Evolutionary conservation across 92 coral and sea anemone species (phyloP), one percentile per base, ranked within the genome.

Genomic region (Phymanthus crucifer): DNA sequence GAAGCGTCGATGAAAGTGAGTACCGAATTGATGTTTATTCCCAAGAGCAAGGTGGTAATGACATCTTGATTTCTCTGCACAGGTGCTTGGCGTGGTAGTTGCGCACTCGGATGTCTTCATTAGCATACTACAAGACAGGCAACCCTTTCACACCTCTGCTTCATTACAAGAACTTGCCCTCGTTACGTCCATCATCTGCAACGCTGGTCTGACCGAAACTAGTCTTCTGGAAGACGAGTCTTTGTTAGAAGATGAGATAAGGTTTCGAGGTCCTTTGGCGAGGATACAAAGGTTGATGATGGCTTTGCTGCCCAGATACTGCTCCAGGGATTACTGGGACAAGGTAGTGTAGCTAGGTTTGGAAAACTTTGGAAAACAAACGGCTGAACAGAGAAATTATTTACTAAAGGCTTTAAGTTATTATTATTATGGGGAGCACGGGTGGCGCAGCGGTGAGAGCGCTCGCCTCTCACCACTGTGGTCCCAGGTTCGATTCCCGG

Each of bases 111-210:
- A 95, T 81, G 91, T 95, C 27, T 95, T 95, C 61, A 85, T 90
- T 65, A 90, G 97, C 77, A 87, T 95, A 67, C 92, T 95, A 31
- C 99, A 95, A 83, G 99, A 95, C 83, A 86, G 97, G 54, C 88
- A 87, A 27, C 61, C 85, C 66, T 85, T 83, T 1, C 94, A 87
- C 45, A 89, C 85, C 61, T 70, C 87, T 46, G 83, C 95, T 12
- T 95, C 99, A n/a, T 74, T 95, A 40, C 98, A 95, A 75, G 99
- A 95, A 69, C 89, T 95, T 1, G 87, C 94, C 66, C 98, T 95
- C 21, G 98, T 91, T 67, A 95, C 98, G 10, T 97, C 94, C 21
- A 95, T 95, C 68, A 78, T 95, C 57, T 93, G 99, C 75, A 95
- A 95, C 74, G 90, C 97, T 73, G 98, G 92, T 24, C 89, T 93